Conservation (phyloP, 2,888 invertebrate genomes). For the Drosophila flavopinicola region DNA sequence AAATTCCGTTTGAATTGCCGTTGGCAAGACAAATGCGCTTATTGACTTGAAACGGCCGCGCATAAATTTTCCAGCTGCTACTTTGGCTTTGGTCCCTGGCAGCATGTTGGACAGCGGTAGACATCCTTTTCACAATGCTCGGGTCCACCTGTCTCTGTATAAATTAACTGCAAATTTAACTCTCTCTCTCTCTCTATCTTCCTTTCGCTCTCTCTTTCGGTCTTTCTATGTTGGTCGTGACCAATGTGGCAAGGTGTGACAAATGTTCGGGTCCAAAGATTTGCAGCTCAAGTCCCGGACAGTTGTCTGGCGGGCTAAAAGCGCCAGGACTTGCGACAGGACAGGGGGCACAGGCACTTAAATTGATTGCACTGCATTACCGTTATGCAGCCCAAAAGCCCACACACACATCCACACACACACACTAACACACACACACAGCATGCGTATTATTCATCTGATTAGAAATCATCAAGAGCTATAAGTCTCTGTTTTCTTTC, state of each 20-base stretch:
- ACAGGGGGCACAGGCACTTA: constrained; percentile 28
- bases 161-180: constrained; percentile 56
- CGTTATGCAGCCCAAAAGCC: neutral
- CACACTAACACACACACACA: neutral
- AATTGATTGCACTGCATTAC: constrained; percentile 45
- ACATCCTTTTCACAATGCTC: constrained; percentile 14
- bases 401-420: neutral
- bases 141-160: constrained; percentile 44
- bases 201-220: neutral
- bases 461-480: constrained; percentile 14
- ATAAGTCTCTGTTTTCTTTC: no score
- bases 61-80: constrained; percentile 67
- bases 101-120: constrained; percentile 16
- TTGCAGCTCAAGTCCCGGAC: constrained; percentile 40
- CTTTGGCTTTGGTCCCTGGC: constrained; percentile 24
- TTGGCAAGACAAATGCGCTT: constrained; percentile 76
- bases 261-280: constrained; percentile 41
- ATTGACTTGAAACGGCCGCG: constrained; percentile 76
- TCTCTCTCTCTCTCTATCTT: constrained; percentile 7
- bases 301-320: constrained; percentile 39
- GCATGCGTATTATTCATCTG: constrained; percentile 11
- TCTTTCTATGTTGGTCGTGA: neutral
- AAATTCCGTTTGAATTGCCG: constrained; percentile 50
- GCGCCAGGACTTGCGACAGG: constrained; percentile 6
- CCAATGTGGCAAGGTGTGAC: constrained; percentile 34